These are phyloP conservation scores for Phalacrocorax carbo DNA, from an alignment of 2,113 vertebrate genomes.

Conservation along the genomic window DNA sequence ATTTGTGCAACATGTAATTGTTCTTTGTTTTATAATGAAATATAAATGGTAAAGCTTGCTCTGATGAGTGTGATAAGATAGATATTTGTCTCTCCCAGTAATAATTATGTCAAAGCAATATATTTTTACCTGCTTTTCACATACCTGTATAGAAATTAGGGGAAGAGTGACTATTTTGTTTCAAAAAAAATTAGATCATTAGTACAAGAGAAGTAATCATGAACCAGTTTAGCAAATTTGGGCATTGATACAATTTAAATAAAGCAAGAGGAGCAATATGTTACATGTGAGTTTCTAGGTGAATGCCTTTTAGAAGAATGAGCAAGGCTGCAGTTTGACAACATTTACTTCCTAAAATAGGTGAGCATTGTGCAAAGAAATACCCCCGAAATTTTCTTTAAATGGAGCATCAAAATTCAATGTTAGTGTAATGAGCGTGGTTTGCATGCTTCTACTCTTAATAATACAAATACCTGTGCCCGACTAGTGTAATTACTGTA, in stretches of 20 bases:
- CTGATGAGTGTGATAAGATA: background rate
- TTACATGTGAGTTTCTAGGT: background rate
- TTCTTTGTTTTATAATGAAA: slow-evolving; percentile 60
- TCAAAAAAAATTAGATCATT: background rate
- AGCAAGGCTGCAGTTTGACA: background rate
- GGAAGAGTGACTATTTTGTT: background rate
- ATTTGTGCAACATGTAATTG: slow-evolving; percentile 34
- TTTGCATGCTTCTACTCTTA: background rate
- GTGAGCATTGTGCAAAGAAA: background rate
- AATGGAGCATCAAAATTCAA: background rate
- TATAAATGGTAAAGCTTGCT: slow-evolving; percentile 5
- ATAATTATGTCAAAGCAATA: background rate
- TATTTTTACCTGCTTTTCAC: background rate
- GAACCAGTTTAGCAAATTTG: background rate
- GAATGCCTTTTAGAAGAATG: background rate
- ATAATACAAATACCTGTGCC: background rate
- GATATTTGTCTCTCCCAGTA: background rate
- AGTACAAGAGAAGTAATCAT: background rate
- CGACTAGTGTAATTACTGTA: background rate
- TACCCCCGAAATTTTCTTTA: background rate
- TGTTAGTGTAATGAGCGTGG: background rate
- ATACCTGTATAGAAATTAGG: background rate
- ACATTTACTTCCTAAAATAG: background rate
- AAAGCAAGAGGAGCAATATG: background rate
- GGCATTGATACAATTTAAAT: slow-evolving; percentile 9